phyloP scores from a whole-genome alignment of 2,797 vertebrate species.

The Dromococcyx pavoninus region DNA sequence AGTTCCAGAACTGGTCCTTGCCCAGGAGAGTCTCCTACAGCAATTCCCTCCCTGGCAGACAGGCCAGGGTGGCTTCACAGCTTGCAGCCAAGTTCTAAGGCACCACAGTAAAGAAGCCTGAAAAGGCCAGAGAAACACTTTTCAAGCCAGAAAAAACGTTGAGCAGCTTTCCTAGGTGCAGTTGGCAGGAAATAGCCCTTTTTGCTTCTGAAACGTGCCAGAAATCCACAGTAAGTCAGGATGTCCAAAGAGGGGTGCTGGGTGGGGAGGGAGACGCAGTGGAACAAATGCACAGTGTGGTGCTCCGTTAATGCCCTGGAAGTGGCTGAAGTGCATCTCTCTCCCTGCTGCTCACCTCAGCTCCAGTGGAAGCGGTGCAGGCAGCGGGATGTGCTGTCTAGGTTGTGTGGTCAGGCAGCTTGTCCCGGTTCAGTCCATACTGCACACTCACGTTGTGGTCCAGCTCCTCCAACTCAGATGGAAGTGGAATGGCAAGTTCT shows the following conservation, averaged over 20 bases:
- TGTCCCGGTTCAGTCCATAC: conserved; percentile 80
- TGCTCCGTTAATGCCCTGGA: conserved; percentile 28
- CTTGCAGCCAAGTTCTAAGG: conserved; percentile 73
- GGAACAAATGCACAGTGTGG: neutral
- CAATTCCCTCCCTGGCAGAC: conserved; percentile 2
- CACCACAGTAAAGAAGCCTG: conserved; percentile 63
- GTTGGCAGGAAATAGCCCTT: conserved; percentile 54
- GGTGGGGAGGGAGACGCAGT: conserved; percentile 36
- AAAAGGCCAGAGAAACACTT: conserved; percentile 33
- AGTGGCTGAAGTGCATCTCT: conserved; percentile 44
- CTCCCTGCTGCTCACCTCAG: neutral
- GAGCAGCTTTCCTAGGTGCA: conserved; percentile 58
- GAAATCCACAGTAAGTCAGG: conserved; percentile 63
- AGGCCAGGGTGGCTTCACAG: conserved; percentile 70
- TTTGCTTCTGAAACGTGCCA: conserved; percentile 46
- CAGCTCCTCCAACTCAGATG: conserved; percentile 91
- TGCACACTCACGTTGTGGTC: conserved; percentile 85
- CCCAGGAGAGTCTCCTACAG: conserved; percentile 18
- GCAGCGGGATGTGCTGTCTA: conserved; percentile 70
- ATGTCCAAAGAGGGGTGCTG: neutral
- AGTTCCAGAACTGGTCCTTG: conserved; percentile 20
- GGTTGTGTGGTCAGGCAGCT: conserved; percentile 67
- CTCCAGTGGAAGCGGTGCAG: neutral
- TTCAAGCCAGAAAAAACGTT: conserved; percentile 55
- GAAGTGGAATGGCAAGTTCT: conserved; percentile 92